Percentiles rank a stretch among this genome's conserved stretches.
These are phyloP conservation scores for Lissonota sp. DNA, from an alignment of 2,888 invertebrate species.

Conservation along the genomic window DNA sequence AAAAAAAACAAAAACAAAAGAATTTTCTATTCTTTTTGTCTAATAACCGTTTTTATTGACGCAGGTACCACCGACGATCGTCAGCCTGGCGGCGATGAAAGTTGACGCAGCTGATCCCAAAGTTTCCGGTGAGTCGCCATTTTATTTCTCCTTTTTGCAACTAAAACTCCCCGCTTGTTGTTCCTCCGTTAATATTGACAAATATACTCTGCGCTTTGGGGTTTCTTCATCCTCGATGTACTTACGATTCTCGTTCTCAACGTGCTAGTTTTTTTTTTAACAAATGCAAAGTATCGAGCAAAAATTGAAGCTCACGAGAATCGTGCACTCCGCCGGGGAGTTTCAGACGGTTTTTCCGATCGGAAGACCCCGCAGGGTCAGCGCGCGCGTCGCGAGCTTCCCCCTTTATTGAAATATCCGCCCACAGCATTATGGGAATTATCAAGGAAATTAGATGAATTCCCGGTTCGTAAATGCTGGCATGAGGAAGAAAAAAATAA, in stretches of 20 bases:
- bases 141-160: constrained; percentile 63
- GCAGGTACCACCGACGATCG: constrained; percentile 82
- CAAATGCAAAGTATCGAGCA: constrained; percentile 43
- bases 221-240: constrained; percentile 2
- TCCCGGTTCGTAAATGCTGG: constrained; percentile 58
- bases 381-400: constrained; percentile 67
- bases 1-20: neutral
- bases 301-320: constrained; percentile 70
- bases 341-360: constrained; percentile 59
- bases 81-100: constrained; percentile 82
- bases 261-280: no score
- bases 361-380: constrained; percentile 47
- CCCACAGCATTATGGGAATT: constrained; percentile 83
- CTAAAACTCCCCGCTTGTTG: neutral
- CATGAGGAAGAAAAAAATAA: constrained; percentile 10
- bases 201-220: constrained; percentile 60
- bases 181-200: neutral
- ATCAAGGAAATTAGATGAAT: constrained; percentile 82
- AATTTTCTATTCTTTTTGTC: constrained; percentile 36
- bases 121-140: constrained; percentile 82
- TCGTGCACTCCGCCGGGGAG: constrained; percentile 57
- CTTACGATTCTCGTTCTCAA: no score
- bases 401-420: constrained; percentile 84
- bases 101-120: constrained; percentile 83
- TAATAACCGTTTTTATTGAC: constrained; percentile 48